phyloP scores from a whole-genome alignment of 2,113 vertebrate species.

The Cephalopterus ornatus region DNA sequence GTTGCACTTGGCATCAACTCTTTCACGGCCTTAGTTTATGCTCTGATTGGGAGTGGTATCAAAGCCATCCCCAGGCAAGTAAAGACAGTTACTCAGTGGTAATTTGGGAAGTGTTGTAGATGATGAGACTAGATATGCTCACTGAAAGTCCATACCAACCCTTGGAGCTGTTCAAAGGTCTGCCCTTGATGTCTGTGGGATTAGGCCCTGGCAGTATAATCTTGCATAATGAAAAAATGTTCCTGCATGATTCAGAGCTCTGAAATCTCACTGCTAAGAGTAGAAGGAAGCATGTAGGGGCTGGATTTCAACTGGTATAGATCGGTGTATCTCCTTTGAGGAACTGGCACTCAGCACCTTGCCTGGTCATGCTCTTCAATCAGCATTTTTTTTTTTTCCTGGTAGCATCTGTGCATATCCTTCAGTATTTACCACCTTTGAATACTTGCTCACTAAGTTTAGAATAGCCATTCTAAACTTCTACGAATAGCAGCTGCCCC shows the following conservation, averaged over 20 bases:
- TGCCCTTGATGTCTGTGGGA: neutral
- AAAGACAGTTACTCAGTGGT: neutral
- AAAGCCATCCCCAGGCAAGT: neutral
- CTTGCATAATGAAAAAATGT: neutral
- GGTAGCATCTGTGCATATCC: slow-evolving; percentile 25
- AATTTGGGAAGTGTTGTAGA: neutral
- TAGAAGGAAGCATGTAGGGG: neutral
- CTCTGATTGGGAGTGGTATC: neutral
- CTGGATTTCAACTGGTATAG: neutral
- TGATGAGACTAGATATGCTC: neutral
- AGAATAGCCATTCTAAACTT: slow-evolving; percentile 2
- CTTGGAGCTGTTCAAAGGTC: neutral
- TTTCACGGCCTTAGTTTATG: neutral
- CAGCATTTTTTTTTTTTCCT: neutral
- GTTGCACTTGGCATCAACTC: accelerated
- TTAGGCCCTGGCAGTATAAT: neutral
- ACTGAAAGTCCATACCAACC: neutral
- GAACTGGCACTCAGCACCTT: slow-evolving; percentile 52
- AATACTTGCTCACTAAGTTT: neutral
- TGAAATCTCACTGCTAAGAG: neutral
- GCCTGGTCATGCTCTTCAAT: neutral
- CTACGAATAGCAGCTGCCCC: slow-evolving; percentile 40
- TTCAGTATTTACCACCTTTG: neutral
- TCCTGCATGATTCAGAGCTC: neutral
- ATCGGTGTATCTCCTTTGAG: neutral